These are phyloP conservation scores for Crocodylus rhombifer DNA, from an alignment of 2,797 vertebrate species.

Conservation along the genomic window DNA sequence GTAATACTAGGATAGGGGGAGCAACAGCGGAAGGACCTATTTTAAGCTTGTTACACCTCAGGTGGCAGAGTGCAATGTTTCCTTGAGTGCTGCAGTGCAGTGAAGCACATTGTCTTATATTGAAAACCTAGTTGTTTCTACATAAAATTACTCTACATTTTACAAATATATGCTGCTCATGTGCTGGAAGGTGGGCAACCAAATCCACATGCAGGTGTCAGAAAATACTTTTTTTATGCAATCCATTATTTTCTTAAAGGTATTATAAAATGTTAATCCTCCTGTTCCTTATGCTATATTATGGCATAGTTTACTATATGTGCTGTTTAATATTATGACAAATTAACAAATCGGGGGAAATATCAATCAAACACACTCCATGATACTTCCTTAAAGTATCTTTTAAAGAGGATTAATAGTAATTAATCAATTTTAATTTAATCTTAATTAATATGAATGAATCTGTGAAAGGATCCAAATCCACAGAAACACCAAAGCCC, in stretches of 20 bases:
- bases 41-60: background rate
- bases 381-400: background rate
- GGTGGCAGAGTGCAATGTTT: background rate
- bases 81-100: background rate
- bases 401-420: background rate
- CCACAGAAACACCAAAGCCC: background rate
- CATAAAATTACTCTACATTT: background rate
- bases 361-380: background rate
- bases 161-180: background rate
- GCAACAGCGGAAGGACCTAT: accelerated
- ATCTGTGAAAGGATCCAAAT: background rate
- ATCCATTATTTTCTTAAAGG: background rate
- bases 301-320: background rate
- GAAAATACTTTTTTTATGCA: background rate
- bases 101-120: background rate
- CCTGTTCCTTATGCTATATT: background rate
- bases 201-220: background rate
- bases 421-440: too few relatives aligned
- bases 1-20: background rate
- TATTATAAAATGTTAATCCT: background rate
- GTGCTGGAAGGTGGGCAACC: background rate
- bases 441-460: background rate
- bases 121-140: accelerated
- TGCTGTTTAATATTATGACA: background rate
- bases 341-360: background rate